Evolutionary conservation across 2,113 vertebrate species (phyloP), one percentile per base, ranked within the genome.

Genomic region (Chionomys nivalis): DNA sequence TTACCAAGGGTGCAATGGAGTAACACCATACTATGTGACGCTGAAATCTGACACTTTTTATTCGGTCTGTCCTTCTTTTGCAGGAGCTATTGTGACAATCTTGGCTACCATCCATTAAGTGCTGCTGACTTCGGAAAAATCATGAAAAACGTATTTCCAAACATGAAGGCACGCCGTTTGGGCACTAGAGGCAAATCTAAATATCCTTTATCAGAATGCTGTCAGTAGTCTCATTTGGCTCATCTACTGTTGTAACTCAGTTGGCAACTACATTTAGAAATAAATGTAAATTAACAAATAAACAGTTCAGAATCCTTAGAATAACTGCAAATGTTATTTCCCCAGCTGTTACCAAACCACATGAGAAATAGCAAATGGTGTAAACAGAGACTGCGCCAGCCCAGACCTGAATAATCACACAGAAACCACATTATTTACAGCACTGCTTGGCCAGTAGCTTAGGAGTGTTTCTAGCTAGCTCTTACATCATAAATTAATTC

Each of bases 11-110:
- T 87, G 0, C 77, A 36, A 61, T 92, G 87, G 90, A 90, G 78
- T 88, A 82, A 47, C n/a, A 55, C 94, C 75, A 13, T 87, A 12
- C 49, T 90, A 10, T 81, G 4, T 83, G 33, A 87, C 87, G 68
- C 44, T 93, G 33, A 96, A 36, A 91, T 93, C 33, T 87, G 17
- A 72, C 82, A 52, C 70, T 82, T 44, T 95, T 91, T 97, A 97
- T 87, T 90, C 82, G 77, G 33, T 94, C 93, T 96, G 94, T 98
- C 95, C 96, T 97, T 98, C 68, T 97, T 93, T 99, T 99, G 44
- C 98, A 99, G 99, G 99, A 99, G 99, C 99, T 99, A 99, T 98
- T 99, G 99, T 98, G 99, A 99, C 99, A 99, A 99, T 99, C 99
- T 99, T 93, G 99, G 99, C 97, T 99, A 99, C 98, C 99, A 99